Evolutionary conservation across 2,113 vertebrate species (phyloP).

Genomic region (Centropus unirufus): DNA sequence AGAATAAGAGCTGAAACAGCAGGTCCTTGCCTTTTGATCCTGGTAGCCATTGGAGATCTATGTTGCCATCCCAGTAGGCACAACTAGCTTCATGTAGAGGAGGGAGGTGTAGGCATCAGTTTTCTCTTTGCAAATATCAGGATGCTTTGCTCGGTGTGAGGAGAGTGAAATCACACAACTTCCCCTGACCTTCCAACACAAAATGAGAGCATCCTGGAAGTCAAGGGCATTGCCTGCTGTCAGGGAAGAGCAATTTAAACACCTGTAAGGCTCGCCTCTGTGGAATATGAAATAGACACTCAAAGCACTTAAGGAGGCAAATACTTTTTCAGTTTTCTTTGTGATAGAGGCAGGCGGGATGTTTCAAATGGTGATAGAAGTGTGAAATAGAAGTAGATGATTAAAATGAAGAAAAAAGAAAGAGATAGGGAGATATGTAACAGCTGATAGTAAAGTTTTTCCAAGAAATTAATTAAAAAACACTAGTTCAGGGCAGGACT

Average conservation of each 20-base stretch:
- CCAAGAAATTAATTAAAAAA: background rate
- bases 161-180: background rate
- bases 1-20: background rate
- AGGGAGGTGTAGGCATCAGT: background rate
- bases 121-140: background rate
- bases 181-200: background rate
- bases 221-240: conserved; percentile 10
- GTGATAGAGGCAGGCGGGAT: background rate
- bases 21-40: background rate
- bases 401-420: conserved; percentile 6
- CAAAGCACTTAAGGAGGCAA: conserved; percentile 4
- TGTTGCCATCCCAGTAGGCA: background rate
- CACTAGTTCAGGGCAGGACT: background rate
- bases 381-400: background rate
- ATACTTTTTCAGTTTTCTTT: conserved; percentile 37
- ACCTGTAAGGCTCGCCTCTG: background rate
- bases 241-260: conserved; percentile 14
- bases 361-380: background rate
- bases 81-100: background rate
- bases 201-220: background rate
- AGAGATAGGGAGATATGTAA: background rate
- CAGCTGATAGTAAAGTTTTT: background rate
- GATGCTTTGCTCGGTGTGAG: background rate
- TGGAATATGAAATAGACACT: conserved; percentile 29
- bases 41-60: background rate